Percentiles rank a stretch among this genome's conserved stretches.
These are phyloP conservation scores for Anastrepha ludens DNA, from an alignment of 1,140 invertebrate species.

Conservation along the genomic window DNA sequence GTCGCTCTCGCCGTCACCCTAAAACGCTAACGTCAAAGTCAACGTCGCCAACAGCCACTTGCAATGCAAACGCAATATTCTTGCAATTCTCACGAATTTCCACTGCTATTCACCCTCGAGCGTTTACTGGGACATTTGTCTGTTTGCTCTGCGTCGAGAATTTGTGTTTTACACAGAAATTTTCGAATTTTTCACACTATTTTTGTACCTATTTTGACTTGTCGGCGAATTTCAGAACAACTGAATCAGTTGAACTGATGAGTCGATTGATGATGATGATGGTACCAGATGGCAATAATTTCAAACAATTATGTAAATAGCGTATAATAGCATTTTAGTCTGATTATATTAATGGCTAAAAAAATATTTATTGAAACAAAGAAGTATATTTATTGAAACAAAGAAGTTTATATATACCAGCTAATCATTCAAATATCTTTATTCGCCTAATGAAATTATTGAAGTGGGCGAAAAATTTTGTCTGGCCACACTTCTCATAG, in stretches of 20 bases:
- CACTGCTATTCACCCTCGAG: background rate
- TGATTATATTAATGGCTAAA: no score
- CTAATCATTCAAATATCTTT: no score
- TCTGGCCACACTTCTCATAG: no score
- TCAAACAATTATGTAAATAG: no score
- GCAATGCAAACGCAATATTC: background rate
- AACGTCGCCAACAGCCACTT: background rate
- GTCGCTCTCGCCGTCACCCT: conserved; percentile 8
- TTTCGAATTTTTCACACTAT: conserved; percentile 2
- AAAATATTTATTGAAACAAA: no score
- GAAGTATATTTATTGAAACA: no score
- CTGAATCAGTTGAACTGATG: no score
- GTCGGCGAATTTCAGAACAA: conserved; percentile 40
- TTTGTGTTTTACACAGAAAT: background rate
- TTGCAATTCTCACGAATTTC: background rate
- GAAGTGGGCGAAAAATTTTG: no score
- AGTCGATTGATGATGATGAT: background rate
- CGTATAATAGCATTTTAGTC: no score
- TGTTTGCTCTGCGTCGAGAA: background rate
- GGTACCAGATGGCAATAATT: no score
- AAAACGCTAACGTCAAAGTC: conserved; percentile 5
- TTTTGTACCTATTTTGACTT: background rate
- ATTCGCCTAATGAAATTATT: no score
- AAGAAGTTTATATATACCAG: no score
- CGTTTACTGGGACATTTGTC: conserved; percentile 7